These are phyloP conservation scores for Taeniopygia guttata DNA, from an alignment of 2,797 vertebrate genomes.

Conservation along the genomic window DNA sequence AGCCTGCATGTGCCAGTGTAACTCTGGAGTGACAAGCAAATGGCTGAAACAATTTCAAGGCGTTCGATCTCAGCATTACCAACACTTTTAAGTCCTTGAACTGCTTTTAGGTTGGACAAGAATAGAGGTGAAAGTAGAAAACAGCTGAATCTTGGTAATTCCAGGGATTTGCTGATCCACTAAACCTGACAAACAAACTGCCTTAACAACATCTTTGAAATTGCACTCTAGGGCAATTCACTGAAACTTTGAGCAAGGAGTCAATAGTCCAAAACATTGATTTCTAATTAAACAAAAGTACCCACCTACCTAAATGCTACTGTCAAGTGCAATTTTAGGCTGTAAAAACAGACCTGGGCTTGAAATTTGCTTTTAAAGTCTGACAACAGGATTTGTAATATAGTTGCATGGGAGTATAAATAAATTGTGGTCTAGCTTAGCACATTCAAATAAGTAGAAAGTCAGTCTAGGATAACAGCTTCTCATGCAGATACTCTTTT, in stretches of 20 bases:
- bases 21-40: background rate
- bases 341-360: background rate
- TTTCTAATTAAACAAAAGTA: slow-evolving; percentile 46
- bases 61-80: fast-evolving
- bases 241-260: slow-evolving; percentile 49
- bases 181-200: slow-evolving; percentile 41
- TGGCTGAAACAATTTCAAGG: background rate
- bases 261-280: slow-evolving; percentile 53
- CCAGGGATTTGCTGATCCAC: slow-evolving; percentile 59
- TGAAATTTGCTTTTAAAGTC: background rate
- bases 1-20: background rate
- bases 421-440: background rate
- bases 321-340: background rate
- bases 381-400: background rate
- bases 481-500: background rate
- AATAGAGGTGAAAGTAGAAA: slow-evolving; percentile 53
- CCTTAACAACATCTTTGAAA: slow-evolving; percentile 12
- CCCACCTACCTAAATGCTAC: background rate
- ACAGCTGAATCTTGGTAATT: slow-evolving; percentile 54
- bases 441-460: background rate
- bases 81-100: background rate
- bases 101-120: background rate
- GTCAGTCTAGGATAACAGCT: background rate
- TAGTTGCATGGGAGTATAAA: background rate
- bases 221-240: background rate